Conservation (phyloP, 2,797 vertebrate genomes). For the Craterocephalus amniculus region DNA sequence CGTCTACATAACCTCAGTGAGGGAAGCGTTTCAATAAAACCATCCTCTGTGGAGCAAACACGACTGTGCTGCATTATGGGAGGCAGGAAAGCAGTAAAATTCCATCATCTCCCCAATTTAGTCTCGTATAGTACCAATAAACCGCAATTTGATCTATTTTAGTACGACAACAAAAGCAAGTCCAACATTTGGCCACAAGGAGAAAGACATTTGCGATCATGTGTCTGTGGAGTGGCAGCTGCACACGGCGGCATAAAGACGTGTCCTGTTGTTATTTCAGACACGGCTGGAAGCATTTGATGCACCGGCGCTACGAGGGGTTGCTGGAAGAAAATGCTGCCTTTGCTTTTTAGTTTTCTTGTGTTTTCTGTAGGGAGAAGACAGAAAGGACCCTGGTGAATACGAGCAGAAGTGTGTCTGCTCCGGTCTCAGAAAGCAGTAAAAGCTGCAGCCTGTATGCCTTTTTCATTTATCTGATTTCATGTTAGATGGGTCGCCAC, state of each 20-base stretch:
- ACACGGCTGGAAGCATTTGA: slow-evolving; percentile 47
- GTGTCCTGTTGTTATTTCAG: slow-evolving; percentile 49
- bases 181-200: slow-evolving; percentile 19
- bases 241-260: slow-evolving; percentile 20
- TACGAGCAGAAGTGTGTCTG: slow-evolving; percentile 46
- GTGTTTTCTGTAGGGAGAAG: slow-evolving; percentile 49
- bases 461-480: too few relatives aligned
- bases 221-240: slow-evolving; percentile 19
- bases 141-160: slow-evolving; percentile 47
- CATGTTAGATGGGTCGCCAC: too few relatives aligned
- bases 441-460: too few relatives aligned
- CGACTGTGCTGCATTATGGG: slow-evolving; percentile 26
- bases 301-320: slow-evolving; percentile 52
- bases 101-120: slow-evolving; percentile 51
- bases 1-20: slow-evolving; percentile 55
- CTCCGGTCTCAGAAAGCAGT: slow-evolving; percentile 29
- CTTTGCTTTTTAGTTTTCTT: slow-evolving; percentile 44
- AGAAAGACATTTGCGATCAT: slow-evolving; percentile 37
- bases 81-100: slow-evolving; percentile 43
- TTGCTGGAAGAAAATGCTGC: slow-evolving; percentile 35
- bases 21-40: slow-evolving; percentile 59
- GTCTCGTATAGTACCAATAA: slow-evolving; percentile 42
- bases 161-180: slow-evolving; percentile 28
- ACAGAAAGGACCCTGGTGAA: slow-evolving; percentile 50
- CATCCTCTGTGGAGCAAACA: slow-evolving; percentile 49